Conservation (phyloP, 1,140 invertebrate species). For the Apocrypta bakeri region DNA sequence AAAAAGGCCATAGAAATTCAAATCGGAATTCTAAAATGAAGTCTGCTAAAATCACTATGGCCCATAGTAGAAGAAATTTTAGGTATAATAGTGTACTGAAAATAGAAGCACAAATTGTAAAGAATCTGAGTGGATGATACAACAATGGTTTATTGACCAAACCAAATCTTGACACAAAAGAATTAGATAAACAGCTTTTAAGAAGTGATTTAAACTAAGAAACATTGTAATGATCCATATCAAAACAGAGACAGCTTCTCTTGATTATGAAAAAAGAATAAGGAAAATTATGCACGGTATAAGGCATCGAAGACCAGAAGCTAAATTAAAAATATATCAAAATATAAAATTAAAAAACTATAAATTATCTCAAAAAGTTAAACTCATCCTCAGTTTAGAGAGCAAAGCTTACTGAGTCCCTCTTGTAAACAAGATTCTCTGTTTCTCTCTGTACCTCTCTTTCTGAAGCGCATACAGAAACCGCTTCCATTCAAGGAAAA, state of each 20-base stretch:
- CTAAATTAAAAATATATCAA: background rate
- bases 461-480: background rate
- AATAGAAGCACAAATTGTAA: constrained; percentile 63
- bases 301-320: background rate
- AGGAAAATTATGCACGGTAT: background rate
- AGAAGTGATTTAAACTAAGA: no score
- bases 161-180: background rate
- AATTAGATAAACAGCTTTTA: no score
- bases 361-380: background rate
- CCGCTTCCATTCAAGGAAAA: background rate
- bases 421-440: constrained; percentile 35
- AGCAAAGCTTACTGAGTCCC: background rate
- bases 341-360: background rate
- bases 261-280: background rate
- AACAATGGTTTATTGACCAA: background rate
- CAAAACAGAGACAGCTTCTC: background rate
- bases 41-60: constrained; percentile 95
- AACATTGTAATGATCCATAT: no score
- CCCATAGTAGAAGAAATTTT: constrained; percentile 97
- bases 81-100: constrained; percentile 95
- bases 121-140: background rate
- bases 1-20: constrained; percentile 99
- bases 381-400: background rate
- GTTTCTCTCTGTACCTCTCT: background rate
- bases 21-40: constrained; percentile 99